A percentile compares a stretch with the other conserved stretches of the same genome.
Evolutionary conservation across 2,888 invertebrate species (phyloP).

Genomic region (Drosophila cognata): DNA sequence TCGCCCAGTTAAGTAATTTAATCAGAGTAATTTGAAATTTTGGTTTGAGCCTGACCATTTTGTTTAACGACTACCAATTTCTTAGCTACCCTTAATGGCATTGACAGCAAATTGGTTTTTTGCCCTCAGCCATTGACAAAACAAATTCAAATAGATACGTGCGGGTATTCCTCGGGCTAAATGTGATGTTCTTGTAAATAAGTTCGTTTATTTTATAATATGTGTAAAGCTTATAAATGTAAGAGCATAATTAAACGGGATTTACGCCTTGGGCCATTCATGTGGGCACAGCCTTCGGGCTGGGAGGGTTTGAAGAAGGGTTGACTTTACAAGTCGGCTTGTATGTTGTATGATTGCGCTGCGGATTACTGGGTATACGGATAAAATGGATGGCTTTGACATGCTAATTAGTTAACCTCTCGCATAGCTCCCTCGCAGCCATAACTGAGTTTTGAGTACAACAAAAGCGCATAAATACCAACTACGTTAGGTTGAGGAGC

Average conservation of each 20-base stretch:
- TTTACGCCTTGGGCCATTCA: constrained; percentile 58
- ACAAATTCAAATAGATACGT: constrained; percentile 69
- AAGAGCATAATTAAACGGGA: constrained; percentile 69
- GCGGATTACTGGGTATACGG: constrained; percentile 42
- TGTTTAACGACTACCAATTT: constrained; percentile 46
- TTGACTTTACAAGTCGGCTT: neutral
- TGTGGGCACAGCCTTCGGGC: constrained; percentile 2
- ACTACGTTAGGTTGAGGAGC: constrained; percentile 11
- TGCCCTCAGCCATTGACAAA: constrained; percentile 49
- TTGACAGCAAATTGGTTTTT: constrained; percentile 62
- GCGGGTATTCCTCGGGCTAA: constrained; percentile 16
- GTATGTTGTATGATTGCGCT: constrained; percentile 25
- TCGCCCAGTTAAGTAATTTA: constrained; percentile 45
- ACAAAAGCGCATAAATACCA: constrained; percentile 44
- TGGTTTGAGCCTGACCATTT: constrained; percentile 41
- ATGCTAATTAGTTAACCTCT: constrained; percentile 76
- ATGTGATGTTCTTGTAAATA: constrained; percentile 37
- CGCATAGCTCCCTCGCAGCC: constrained; percentile 35
- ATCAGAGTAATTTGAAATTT: constrained; percentile 42
- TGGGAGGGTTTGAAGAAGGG: neutral
- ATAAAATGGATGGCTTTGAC: constrained; percentile 76
- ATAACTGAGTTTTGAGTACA: constrained; percentile 21
- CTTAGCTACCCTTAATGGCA: constrained; percentile 35
- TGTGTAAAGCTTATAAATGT: constrained; percentile 62
- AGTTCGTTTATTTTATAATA: constrained; percentile 55